Base-by-base conservation (phyloP, 2,797 vertebrate genomes). In the Cetoscarus ocellatus region DNA sequence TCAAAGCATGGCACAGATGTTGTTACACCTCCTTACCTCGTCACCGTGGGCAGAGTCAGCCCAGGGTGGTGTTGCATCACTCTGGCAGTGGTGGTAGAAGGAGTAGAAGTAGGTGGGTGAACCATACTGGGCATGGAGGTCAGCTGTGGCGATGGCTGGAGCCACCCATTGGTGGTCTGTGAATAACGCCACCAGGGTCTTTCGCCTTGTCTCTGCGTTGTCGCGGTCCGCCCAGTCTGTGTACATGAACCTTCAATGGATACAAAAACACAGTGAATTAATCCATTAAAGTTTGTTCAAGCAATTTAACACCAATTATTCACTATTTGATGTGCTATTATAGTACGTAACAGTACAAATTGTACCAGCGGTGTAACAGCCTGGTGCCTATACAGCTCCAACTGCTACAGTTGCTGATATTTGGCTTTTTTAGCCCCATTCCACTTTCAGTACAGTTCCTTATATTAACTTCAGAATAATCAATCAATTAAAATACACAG, bases 121-220 rank as follows among this genome's bases (percentile, higher is more conserved):
- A n/a, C 98, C 98, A 6, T 99, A 99, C 83, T 97, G 98, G 1
- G 98, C 98, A 1, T 99, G 98, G 5, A 99, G 94, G 75, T 99
- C 98, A 0, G 98, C 98, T 0, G 98, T 99, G 67, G 98, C 98
- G 27, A 99, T 96, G 0, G 98, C 98, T 0, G 98, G 98, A 0
- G 98, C 98, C 86, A 99, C 98, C 98, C 98, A 99, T 74, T 99
- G 98, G 89, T 99, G 98, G 84, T 99, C 98, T 0, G 98, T 99
- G 74, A 99, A 98, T 17, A 99, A 93, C 0, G 98, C 97, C 0
- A 99, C 97, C 73, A 99, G 86, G 0, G 98, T 97, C 76, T 98
- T 98, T 6, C 98, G 87, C 4, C 97, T 92, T 0, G 97, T 98
- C 85, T 98, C 97, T 0, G 97, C 95, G 42, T 98, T 97, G 82